Percentiles rank a stretch among this genome's conserved stretches.
phyloP scores from a whole-genome alignment of 1,140 invertebrate species.

The Eueides isabella region DNA sequence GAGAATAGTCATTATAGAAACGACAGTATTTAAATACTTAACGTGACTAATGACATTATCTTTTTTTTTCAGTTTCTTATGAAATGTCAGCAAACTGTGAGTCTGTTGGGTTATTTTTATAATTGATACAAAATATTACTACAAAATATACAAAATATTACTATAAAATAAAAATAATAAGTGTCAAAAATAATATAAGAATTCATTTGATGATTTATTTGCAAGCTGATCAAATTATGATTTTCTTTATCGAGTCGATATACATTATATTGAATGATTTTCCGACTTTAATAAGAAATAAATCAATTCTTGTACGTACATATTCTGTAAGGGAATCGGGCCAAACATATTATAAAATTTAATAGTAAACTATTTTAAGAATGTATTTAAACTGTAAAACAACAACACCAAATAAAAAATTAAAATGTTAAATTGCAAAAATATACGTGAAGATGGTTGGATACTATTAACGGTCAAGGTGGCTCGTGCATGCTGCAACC shows the following conservation, averaged over 20 bases:
- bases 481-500: constrained; percentile 63
- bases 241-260: no score
- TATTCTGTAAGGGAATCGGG: no score
- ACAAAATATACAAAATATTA: no score
- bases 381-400: not conserved
- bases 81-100: not conserved
- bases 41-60: not conserved
- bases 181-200: no score
- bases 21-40: not conserved
- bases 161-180: no score
- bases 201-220: no score
- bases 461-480: constrained; percentile 69
- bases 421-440: constrained; percentile 55
- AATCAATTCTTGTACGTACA: no score
- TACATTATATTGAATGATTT: no score
- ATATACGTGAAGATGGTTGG: constrained; percentile 66
- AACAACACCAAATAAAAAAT: constrained; percentile 31
- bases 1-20: constrained; percentile 13
- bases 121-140: not conserved
- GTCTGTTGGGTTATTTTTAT: not conserved
- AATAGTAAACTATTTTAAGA: not conserved
- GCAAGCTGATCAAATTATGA: no score
- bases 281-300: no score
- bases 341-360: not conserved
- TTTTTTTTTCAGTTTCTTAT: constrained; percentile 2